These are phyloP conservation scores for Carabus problematicus DNA, from an alignment of 2,888 invertebrate genomes.

Conservation along the genomic window DNA sequence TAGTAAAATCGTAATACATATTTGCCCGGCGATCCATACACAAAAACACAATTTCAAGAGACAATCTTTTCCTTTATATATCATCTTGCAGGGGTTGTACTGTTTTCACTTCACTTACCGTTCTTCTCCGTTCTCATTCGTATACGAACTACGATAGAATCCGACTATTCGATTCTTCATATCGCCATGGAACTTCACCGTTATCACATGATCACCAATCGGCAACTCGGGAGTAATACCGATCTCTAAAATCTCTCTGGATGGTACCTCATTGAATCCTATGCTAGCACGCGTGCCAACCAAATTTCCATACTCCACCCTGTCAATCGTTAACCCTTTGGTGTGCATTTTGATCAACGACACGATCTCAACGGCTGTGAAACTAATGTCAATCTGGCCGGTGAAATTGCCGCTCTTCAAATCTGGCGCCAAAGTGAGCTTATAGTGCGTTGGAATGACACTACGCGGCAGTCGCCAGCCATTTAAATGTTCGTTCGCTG, in stretches of 20 bases:
- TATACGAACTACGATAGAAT: constrained; percentile 73
- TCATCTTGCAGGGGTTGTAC: too few relatives aligned
- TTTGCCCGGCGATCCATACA: too few relatives aligned
- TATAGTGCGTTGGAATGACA: constrained; percentile 70
- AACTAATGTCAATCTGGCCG: constrained; percentile 64
- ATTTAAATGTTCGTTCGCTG: constrained; percentile 24
- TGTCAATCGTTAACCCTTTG: constrained; percentile 64
- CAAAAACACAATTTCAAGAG: too few relatives aligned
- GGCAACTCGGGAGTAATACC: not conserved
- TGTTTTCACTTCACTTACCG: constrained; percentile 60
- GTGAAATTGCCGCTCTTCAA: constrained; percentile 63
- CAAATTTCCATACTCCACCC: constrained; percentile 52
- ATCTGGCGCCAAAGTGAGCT: constrained; percentile 72
- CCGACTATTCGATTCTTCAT: constrained; percentile 74
- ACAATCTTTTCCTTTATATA: too few relatives aligned
- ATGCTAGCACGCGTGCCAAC: too few relatives aligned
- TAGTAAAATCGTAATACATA: too few relatives aligned
- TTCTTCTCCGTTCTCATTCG: constrained; percentile 54
- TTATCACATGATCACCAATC: constrained; percentile 60
- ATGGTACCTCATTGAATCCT: constrained; percentile 46
- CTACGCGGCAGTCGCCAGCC: constrained; percentile 65
- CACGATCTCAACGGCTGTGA: constrained; percentile 60
- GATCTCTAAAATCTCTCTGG: constrained; percentile 51
- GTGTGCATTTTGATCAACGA: constrained; percentile 67
- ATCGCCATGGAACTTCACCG: constrained; percentile 69